Percentiles rank a stretch among this genome's conserved stretches.
These are phyloP conservation scores for Mergus octosetaceus DNA, from an alignment of 2,797 vertebrate genomes.

Conservation along the genomic window DNA sequence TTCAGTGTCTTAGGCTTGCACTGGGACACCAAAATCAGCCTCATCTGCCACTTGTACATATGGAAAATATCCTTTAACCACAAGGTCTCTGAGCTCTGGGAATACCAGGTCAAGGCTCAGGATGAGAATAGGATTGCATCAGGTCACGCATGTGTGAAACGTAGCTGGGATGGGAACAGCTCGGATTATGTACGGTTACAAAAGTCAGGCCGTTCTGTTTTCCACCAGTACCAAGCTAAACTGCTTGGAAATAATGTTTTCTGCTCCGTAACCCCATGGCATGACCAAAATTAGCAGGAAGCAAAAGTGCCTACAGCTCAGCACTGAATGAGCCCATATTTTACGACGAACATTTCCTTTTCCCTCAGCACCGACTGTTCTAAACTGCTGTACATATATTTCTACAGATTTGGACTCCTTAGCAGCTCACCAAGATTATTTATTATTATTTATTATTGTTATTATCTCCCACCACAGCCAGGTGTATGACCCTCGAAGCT, in stretches of 20 bases:
- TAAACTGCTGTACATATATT: background rate
- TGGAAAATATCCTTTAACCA: background rate
- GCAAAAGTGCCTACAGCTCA: conserved; percentile 25
- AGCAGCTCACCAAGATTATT: background rate
- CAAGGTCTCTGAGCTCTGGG: background rate
- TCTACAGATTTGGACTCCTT: background rate
- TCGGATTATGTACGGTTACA: background rate
- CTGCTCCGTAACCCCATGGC: conserved; percentile 41
- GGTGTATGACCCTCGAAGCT: background rate
- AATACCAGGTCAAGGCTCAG: background rate
- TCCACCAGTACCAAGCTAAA: conserved; percentile 7
- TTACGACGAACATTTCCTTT: background rate
- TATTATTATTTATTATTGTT: background rate
- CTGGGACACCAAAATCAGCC: background rate
- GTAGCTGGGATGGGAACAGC: background rate
- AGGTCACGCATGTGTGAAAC: background rate
- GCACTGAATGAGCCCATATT: background rate
- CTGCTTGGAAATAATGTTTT: conserved; percentile 47
- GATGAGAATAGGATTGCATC: background rate
- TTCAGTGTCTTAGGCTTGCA: background rate
- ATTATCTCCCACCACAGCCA: background rate
- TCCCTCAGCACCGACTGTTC: background rate
- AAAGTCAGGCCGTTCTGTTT: background rate
- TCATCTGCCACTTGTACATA: background rate
- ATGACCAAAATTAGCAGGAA: conserved; percentile 52